Percentiles rank a stretch among this genome's conserved stretches.
Evolutionary conservation across 2,888 invertebrate genomes (phyloP).

Genomic region (Drosophila glabriapex): DNA sequence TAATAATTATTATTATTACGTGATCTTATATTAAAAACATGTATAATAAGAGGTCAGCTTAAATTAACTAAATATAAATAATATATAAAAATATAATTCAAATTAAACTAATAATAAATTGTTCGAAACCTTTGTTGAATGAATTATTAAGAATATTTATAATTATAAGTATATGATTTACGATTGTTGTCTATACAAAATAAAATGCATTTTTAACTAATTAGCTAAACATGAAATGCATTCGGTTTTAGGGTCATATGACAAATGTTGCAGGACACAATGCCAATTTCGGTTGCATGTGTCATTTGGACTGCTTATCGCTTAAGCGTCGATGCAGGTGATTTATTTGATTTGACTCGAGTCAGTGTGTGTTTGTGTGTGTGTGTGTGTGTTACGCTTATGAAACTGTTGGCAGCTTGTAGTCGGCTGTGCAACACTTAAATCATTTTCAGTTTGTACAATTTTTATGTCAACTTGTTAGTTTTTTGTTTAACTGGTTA

Average conservation of each 20-base stretch:
- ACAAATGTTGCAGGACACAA: constrained; percentile 1
- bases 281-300: constrained; percentile 46
- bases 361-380: too few species aligned
- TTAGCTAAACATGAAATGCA: background rate
- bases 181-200: too few species aligned
- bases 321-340: constrained; percentile 53
- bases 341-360: constrained; percentile 49
- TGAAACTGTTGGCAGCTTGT: constrained; percentile 13
- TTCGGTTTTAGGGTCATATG: background rate
- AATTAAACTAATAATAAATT: background rate
- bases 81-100: background rate
- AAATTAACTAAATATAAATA: background rate
- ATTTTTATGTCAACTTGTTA: constrained; percentile 73
- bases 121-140: background rate
- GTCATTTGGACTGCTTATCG: constrained; percentile 53
- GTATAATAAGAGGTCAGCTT: background rate
- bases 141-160: background rate
- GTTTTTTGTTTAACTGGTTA: constrained; percentile 14
- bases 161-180: background rate
- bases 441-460: constrained; percentile 79
- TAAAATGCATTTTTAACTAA: background rate
- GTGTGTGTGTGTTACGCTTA: background rate
- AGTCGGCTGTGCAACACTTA: constrained; percentile 52
- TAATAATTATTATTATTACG: background rate
- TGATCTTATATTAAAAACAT: background rate